These are phyloP conservation scores for Zaprionus obscuricornis DNA, from an alignment of 2,888 invertebrate species.

Conservation along the genomic window DNA sequence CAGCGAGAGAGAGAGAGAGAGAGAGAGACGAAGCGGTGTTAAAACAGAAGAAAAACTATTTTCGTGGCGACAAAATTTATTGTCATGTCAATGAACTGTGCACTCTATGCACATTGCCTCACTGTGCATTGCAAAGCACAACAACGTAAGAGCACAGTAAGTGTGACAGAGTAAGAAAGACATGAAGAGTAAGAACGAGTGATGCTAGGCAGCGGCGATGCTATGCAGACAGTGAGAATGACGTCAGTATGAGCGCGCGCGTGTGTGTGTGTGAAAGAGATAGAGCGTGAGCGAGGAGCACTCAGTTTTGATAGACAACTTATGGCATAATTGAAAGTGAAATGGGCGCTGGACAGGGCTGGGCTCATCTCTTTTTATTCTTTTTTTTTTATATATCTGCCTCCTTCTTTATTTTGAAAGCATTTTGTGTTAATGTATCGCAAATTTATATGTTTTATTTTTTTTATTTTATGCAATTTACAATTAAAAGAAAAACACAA, in stretches of 20 bases:
- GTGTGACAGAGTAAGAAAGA: too few species aligned
- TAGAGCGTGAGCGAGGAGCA: background rate
- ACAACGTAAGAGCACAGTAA: background rate
- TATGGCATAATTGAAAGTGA: slow-evolving; percentile 70
- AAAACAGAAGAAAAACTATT: slow-evolving; percentile 58
- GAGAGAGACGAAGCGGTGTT: background rate
- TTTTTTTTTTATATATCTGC: too few species aligned
- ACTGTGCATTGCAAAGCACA: slow-evolving; percentile 35
- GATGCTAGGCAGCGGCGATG: slow-evolving; percentile 4
- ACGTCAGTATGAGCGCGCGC: slow-evolving; percentile 47
- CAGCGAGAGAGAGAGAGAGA: too few species aligned
- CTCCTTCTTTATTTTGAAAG: slow-evolving; percentile 51
- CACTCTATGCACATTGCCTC: slow-evolving; percentile 31
- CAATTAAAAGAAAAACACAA: slow-evolving; percentile 62
- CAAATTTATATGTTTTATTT: slow-evolving; percentile 23
- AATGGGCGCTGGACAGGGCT: slow-evolving; percentile 15
- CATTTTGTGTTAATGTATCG: slow-evolving; percentile 44
- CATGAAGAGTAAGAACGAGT: slow-evolving; percentile 3
- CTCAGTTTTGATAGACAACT: slow-evolving; percentile 49
- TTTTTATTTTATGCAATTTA: slow-evolving; percentile 56
- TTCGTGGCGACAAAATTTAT: slow-evolving; percentile 62
- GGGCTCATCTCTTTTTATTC: too few species aligned
- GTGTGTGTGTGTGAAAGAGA: background rate
- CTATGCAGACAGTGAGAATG: slow-evolving; percentile 44
- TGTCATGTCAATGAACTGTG: slow-evolving; percentile 72